Evolutionary conservation across 2,113 vertebrate species (phyloP).

Genomic region (Bos indicus): DNA sequence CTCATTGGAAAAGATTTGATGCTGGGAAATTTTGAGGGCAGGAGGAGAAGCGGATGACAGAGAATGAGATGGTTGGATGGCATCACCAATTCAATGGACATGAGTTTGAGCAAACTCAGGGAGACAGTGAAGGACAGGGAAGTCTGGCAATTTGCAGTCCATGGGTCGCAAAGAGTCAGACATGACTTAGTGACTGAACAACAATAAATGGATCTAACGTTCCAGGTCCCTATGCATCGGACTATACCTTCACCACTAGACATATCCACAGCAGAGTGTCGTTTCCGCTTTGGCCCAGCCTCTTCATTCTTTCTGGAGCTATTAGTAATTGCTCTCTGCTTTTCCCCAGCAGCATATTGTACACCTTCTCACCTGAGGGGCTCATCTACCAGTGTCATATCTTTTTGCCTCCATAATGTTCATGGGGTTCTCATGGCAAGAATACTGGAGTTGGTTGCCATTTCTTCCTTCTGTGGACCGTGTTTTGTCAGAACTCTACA

Average conservation of each 20-base stretch:
- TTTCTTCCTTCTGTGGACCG: background rate
- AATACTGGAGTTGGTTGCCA: background rate
- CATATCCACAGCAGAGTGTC: fast-evolving
- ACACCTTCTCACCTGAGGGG: background rate
- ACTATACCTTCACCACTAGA: background rate
- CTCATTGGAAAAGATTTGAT: background rate
- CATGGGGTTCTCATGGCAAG: background rate
- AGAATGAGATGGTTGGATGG: background rate
- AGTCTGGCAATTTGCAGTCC: background rate
- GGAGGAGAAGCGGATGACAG: background rate
- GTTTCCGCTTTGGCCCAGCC: background rate
- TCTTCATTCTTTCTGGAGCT: background rate
- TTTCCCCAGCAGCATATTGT: background rate
- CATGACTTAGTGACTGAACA: background rate
- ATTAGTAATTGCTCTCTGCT: background rate
- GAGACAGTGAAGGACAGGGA: background rate
- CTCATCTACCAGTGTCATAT: background rate
- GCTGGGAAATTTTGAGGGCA: background rate
- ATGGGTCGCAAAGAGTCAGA: background rate
- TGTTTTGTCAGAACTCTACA: background rate
- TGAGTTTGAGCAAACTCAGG: background rate
- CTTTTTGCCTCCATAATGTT: background rate
- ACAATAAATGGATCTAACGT: background rate
- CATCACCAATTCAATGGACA: background rate
- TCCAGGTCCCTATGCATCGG: background rate